Evolutionary conservation across 53 echinoderm and acorn worm species (phyloP).

Genomic region (Patiria pectinifera): DNA sequence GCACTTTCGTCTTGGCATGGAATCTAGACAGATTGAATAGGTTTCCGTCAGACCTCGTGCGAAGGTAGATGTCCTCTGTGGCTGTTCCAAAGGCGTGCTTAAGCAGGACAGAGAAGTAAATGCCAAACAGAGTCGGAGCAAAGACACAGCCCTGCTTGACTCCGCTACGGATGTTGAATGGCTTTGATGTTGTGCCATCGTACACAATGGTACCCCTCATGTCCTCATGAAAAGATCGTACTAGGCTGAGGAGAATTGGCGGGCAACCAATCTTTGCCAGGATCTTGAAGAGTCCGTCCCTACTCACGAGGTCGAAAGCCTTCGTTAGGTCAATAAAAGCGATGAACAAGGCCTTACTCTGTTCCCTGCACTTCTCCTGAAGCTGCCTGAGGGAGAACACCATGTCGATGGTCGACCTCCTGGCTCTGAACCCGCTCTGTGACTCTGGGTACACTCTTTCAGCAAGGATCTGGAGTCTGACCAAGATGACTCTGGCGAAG

Average conservation of each 20-base stretch:
- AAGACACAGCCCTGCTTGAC: neutral
- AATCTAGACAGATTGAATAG: slow-evolving; percentile 24
- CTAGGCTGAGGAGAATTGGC: too few species aligned
- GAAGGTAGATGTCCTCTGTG: slow-evolving; percentile 9
- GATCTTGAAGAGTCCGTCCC: neutral
- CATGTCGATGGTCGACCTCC: too few species aligned
- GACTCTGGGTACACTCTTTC: too few species aligned
- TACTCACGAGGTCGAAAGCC: neutral
- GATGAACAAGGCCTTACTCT: neutral
- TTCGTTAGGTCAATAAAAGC: too few species aligned
- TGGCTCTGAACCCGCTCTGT: too few species aligned
- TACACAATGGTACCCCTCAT: too few species aligned
- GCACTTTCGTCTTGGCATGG: neutral
- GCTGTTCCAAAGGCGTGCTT: slow-evolving; percentile 21
- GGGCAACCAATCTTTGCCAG: too few species aligned
- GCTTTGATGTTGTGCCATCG: neutral
- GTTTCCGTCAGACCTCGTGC: slow-evolving; percentile 12
- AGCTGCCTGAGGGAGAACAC: neutral
- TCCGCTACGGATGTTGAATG: neutral
- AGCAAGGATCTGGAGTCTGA: too few species aligned
- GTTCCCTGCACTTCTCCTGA: too few species aligned
- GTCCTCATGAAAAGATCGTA: too few species aligned
- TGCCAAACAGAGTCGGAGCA: slow-evolving; percentile 48
- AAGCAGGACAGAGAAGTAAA: slow-evolving; percentile 10
- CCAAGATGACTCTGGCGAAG: too few species aligned